Evolutionary conservation across 2,113 vertebrate genomes (phyloP).

Genomic region (Etheostoma spectabile): DNA sequence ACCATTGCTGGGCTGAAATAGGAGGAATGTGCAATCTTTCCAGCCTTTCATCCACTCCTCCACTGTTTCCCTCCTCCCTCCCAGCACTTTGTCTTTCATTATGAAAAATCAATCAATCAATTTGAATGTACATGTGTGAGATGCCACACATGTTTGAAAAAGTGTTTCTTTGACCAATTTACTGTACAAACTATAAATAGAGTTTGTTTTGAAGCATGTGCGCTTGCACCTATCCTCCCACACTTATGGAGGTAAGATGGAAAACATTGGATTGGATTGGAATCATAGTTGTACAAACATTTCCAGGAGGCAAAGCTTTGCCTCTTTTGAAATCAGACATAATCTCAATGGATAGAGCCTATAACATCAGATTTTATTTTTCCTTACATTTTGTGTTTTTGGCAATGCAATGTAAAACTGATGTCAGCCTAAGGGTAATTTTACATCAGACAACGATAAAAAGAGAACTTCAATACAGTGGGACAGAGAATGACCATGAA

Average conservation of each 20-base stretch:
- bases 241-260: constrained; percentile 36
- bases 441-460: neutral
- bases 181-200: neutral
- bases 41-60: constrained; percentile 19
- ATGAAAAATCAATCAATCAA: constrained; percentile 19
- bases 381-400: neutral
- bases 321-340: constrained; percentile 12
- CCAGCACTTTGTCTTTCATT: constrained; percentile 45
- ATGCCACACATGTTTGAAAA: neutral
- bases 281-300: constrained; percentile 24
- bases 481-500: neutral
- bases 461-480: neutral
- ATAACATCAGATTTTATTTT: constrained; percentile 11
- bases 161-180: constrained; percentile 30
- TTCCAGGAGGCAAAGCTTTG: constrained; percentile 9
- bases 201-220: constrained; percentile 12
- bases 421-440: neutral
- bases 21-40: constrained; percentile 29
- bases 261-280: constrained; percentile 40
- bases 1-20: constrained; percentile 17
- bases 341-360: neutral
- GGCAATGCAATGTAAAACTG: neutral
- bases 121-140: constrained; percentile 14
- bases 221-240: constrained; percentile 27
- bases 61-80: neutral